Evolutionary conservation across 1,140 invertebrate genomes (phyloP).

Genomic region (Tenebrio molitor): DNA sequence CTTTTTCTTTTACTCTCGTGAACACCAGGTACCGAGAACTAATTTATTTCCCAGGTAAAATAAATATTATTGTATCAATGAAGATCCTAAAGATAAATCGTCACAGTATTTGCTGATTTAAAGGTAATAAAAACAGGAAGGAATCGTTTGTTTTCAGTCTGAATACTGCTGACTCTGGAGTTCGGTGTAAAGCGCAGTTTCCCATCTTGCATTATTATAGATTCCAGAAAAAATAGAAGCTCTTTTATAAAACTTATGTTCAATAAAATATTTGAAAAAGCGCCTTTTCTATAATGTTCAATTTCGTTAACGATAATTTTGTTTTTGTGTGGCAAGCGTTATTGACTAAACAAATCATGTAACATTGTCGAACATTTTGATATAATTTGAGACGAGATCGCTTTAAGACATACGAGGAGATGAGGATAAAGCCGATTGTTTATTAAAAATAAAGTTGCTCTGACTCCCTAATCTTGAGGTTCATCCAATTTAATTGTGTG

Average conservation of each 20-base stretch:
- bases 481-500: too few species aligned
- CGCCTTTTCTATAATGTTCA: background rate
- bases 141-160: conserved; percentile 24
- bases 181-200: conserved; percentile 13
- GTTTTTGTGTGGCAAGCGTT: too few species aligned
- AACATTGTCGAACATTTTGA: too few species aligned
- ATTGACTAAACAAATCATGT: too few species aligned
- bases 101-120: conserved; percentile 29
- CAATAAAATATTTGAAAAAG: background rate
- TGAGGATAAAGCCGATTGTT: too few species aligned
- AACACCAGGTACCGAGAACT: too few species aligned
- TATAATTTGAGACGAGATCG: too few species aligned
- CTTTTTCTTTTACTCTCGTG: too few species aligned
- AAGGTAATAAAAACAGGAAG: conserved; percentile 28
- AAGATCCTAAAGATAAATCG: background rate
- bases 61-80: conserved; percentile 11
- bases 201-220: background rate
- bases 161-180: conserved; percentile 14
- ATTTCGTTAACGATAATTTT: too few species aligned
- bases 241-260: background rate
- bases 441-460: too few species aligned
- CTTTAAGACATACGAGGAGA: too few species aligned
- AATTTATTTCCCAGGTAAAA: background rate
- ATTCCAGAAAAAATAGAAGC: background rate
- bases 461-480: too few species aligned